Base-by-base conservation (phyloP, 2,797 vertebrate species). In the Tolypeutes matacus region DNA sequence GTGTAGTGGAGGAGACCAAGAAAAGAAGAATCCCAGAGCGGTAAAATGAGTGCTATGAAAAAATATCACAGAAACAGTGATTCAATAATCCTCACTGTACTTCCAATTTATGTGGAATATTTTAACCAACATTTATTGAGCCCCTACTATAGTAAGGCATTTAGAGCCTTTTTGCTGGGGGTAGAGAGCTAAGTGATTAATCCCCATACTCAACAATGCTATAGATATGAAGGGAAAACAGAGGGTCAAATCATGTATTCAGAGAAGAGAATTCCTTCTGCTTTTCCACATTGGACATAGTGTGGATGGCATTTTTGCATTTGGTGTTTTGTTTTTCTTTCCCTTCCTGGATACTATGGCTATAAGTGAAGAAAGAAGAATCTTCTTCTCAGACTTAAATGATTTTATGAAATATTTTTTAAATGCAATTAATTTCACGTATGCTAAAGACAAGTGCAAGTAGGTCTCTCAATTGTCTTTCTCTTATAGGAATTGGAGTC, bases 401-500 rank as follows among this genome's bases (percentile, higher is more conserved):
- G 15, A 12, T 36, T 80, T 91, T 65, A 72, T 27, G 31, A 86
- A 91, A 65, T 7, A 36, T 75, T 90, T 87, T 46, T 29, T 34
- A 76, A 89, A 88, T 88, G 34, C 23, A 92, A 77, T 64, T 77
- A 77, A 80, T 60, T 96, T 69, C 7, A 75, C 65, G 39, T 42
- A 62, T 76, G 88, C 51, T 92, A 73, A 77, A 95, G 81, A 56
- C 1, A 39, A 69, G 9, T 36, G 8, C 27, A 72, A 90, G 10
- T 4, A 81, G 56, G n/a, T 10, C 29, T 21, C 73, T 84, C n/a
- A 39, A 4, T 62, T 62, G 4, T 69, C 51, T 94, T 70, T 93
- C 23, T 76, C 58, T 93, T 87, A 29, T 0, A 72, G 42, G 42
- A 95, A 96, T 96, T 93, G 91, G 78, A 83, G 18, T 94, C n/a